Base-by-base conservation (phyloP, 1,140 invertebrate genomes). In the Papilio polytes region DNA sequence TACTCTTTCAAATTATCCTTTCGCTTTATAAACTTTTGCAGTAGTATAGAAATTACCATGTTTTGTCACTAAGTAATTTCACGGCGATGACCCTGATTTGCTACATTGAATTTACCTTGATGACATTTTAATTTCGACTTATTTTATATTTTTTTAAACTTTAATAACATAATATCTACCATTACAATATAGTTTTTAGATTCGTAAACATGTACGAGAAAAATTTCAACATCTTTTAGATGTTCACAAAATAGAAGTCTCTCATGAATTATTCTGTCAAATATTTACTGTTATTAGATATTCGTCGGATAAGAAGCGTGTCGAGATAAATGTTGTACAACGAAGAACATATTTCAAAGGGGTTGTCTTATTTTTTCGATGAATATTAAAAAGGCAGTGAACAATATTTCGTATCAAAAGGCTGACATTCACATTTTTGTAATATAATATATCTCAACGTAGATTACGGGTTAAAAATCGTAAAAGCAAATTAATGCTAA, bases 261-360 rank as follows among this genome's bases (percentile, higher is more conserved):
- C 22, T 76, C 41, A 76, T 76, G 74, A 76, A 76, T 76, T 48
- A 76, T 76, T 76, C 74, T 51, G 46, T 51, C 46, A 22, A n/a
- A 46, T 46, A 46, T 76, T 51, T 76, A 76, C 46, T 20, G 12
- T 76, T 76, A 70, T 70, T 70, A 76, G 44, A 76, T 76, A 51
- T 76, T 76, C 46, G 74, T 44, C 36, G 20, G 12, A 51, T 74
- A 46, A 22, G 2, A 13, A 46, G 41, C 44, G 44, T 74, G 20
- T 74, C 44, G 46, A 48, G 73, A 76, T 48, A 76, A 76, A 48
- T 46, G 22, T 76, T 51, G 31, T 22, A 76, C 74, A 76, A 51
- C 41, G 31, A 20, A 46, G 41, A 20, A 73, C 72, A 73, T 41
- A 18, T 41, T 41, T 20, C 72, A 73, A 73, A 44, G 72, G 15